Evolutionary conservation across 2,113 vertebrate species (phyloP), one percentile per base, ranked within the genome.

Genomic region (Cebidichthys violaceus): DNA sequence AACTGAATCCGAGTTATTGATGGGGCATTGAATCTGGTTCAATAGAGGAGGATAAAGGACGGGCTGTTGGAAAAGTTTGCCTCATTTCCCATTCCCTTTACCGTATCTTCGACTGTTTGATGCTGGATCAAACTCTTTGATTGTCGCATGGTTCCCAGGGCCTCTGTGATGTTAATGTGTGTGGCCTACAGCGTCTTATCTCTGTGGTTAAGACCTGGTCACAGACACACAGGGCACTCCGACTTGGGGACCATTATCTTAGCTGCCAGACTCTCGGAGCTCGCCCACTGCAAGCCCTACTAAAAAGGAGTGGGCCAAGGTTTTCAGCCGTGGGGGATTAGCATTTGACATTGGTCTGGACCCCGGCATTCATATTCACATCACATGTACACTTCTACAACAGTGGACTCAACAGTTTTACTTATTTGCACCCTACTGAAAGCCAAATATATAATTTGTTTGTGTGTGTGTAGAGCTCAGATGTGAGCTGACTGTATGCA

Each of bases 181-280:
- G 79, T 87, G 77, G 82, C 87, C 88, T 61, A 68, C 81, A 89
- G 67, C 81, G 37, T 83, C 90, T 94, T 93, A 95, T 94, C 93
- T 86, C 65, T 14, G 11, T 69, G 88, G 84, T 82, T 91, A 94
- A 94, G 91, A 89, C 91, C 79, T 77, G 84, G 86, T 88, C 83
- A 85, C 75, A 90, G 86, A 89, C 79, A 72, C 75, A 78, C 83
- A 71, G 52, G 35, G 52, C 80, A 35, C 86, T 81, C 72, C 86
- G 89, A 89, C 85, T 89, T 67, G n/a, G 74, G 54, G 70, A 81
- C 57, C 90, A 93, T 95, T 94, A 94, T 94, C 93, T 94, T 89
- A 86, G 88, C 87, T 81, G 83, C 93, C 94, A 95, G 94, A 94
- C 92, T 89, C 78, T 65, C 78, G 80, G 70, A 72, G 70, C 84